Percentiles rank a stretch among this genome's conserved stretches.
These are phyloP conservation scores for Drosophila suboccidentalis DNA, from an alignment of 2,888 invertebrate species.

Conservation along the genomic window DNA sequence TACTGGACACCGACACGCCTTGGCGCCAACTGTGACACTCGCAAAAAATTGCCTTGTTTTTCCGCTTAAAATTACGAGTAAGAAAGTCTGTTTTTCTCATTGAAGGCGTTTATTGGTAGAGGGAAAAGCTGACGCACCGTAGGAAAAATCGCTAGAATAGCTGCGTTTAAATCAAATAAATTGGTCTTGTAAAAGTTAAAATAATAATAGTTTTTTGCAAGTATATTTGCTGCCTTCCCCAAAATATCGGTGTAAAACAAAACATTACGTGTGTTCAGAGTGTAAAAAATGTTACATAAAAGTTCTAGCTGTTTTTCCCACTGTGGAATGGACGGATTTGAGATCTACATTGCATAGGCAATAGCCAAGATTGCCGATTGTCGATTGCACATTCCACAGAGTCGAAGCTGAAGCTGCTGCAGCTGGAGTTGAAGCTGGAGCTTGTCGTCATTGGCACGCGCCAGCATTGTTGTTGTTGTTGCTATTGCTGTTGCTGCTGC, in stretches of 20 bases:
- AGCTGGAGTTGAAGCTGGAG: constrained; percentile 29
- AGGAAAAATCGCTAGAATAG: too few species aligned
- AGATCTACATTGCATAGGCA: constrained; percentile 33
- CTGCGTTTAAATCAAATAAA: too few species aligned
- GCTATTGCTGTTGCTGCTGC: constrained; percentile 31
- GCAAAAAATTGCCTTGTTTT: constrained; percentile 78
- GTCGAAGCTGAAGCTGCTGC: constrained; percentile 1
- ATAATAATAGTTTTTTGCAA: too few species aligned
- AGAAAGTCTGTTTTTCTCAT: constrained; percentile 33
- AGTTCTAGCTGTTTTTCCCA: too few species aligned
- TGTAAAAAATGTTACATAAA: too few species aligned
- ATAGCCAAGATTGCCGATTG: constrained; percentile 57
- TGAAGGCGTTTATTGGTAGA: constrained; percentile 37
- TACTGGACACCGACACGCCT: constrained; percentile 59
- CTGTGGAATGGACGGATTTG: background rate
- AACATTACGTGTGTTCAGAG: too few species aligned
- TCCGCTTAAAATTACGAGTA: constrained; percentile 69
- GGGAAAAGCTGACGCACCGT: background rate
- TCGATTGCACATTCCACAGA: constrained; percentile 71
- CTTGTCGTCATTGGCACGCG: constrained; percentile 69
- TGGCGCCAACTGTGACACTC: constrained; percentile 83
- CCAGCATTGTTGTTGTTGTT: constrained; percentile 60
- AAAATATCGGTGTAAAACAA: too few species aligned
- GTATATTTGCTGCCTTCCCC: too few species aligned
- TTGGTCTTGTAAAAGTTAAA: too few species aligned